phyloP scores from a whole-genome alignment of 1,140 invertebrate species.

The Linepithema humile region DNA sequence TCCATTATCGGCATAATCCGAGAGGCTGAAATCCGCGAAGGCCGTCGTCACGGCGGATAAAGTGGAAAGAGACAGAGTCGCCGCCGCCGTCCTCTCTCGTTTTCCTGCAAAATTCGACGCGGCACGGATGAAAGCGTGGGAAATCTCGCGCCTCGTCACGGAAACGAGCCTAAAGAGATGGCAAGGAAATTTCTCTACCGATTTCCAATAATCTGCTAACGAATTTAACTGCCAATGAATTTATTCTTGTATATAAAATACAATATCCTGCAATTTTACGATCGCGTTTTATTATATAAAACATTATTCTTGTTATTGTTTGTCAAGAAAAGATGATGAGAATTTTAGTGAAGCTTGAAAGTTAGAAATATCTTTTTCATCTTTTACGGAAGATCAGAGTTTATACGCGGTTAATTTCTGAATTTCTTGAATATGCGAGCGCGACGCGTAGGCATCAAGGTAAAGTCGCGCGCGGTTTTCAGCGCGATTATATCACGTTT shows the following conservation, averaged over 20 bases:
- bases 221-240: not conserved
- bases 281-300: not conserved
- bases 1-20: slow-evolving; percentile 51
- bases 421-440: slow-evolving; percentile 61
- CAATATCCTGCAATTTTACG: not conserved
- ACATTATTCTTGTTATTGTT: not conserved
- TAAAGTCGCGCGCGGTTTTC: slow-evolving; percentile 39
- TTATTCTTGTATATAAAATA: not conserved
- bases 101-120: slow-evolving; percentile 30
- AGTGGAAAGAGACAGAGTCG: slow-evolving; percentile 20
- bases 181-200: not conserved
- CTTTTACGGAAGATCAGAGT: not conserved
- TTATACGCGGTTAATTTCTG: slow-evolving; percentile 39
- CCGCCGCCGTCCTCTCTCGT: not conserved
- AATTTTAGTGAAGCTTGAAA: not conserved
- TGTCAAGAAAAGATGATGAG: not conserved
- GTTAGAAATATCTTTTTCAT: slow-evolving; percentile 4
- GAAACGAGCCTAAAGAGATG: not conserved
- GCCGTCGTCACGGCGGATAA: slow-evolving; percentile 37
- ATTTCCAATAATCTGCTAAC: not conserved
- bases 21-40: slow-evolving; percentile 27
- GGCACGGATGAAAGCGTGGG: slow-evolving; percentile 15
- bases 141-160: not conserved
- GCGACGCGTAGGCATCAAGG: slow-evolving; percentile 62
- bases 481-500: slow-evolving; percentile 42